phyloP scores from a whole-genome alignment of 2,113 vertebrate genomes.

The Paramormyrops kingsleyae region DNA sequence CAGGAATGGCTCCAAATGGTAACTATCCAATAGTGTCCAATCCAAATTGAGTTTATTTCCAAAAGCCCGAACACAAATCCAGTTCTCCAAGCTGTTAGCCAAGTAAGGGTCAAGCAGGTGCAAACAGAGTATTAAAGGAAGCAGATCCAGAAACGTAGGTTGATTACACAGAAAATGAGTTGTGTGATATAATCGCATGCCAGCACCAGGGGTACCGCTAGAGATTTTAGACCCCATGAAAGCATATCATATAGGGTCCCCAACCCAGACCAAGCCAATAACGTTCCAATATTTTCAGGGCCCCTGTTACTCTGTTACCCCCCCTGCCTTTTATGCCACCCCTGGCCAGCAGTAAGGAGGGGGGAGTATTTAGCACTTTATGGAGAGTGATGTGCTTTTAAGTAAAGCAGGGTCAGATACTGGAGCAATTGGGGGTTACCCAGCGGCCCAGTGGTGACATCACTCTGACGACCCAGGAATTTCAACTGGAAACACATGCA shows the following conservation, averaged over 20 bases:
- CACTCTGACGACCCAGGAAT: background rate
- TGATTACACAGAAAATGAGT: background rate
- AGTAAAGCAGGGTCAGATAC: too few relatives aligned
- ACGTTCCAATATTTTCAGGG: background rate
- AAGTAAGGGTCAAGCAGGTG: background rate
- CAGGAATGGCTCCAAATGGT: background rate
- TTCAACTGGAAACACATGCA: background rate
- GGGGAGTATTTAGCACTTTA: background rate
- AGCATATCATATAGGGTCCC: background rate
- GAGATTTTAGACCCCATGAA: background rate
- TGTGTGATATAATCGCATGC: background rate
- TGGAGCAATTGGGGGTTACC: too few relatives aligned
- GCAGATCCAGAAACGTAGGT: background rate
- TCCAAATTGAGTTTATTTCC: background rate
- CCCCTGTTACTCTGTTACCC: background rate
- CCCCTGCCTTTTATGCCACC: background rate
- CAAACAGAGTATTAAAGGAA: background rate
- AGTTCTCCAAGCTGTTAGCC: background rate
- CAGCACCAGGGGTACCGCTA: background rate
- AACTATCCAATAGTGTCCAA: background rate
- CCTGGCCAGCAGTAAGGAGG: background rate
- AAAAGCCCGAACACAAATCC: background rate
- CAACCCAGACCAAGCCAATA: background rate
- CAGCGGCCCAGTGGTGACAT: background rate
- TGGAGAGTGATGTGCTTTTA: too few relatives aligned